Base-by-base conservation (phyloP, 2,797 vertebrate genomes). In the Psittacula echo region DNA sequence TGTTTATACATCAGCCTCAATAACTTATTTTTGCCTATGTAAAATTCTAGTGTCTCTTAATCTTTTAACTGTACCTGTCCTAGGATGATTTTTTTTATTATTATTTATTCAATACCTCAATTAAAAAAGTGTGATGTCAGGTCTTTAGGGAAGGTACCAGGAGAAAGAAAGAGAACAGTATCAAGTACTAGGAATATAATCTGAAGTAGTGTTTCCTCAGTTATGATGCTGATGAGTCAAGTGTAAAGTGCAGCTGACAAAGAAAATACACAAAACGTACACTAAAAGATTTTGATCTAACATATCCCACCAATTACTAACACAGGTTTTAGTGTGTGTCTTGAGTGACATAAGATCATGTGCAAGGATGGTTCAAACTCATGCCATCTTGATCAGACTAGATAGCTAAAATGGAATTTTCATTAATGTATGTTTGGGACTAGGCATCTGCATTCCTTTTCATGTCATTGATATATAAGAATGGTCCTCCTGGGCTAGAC, bases 381-480 rank as follows among this genome's bases (percentile, higher is more conserved):
- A 11, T 30, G 5, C 4, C 11, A 29, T 10, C 24, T 54, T 50
- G 65, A 51, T 77, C 19, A 83, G 44, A 34, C 2, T 62, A 21
- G 22, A 26, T 12, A 73, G 27, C 7, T 47, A 87, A 68, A 89
- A 47, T 13, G 19, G 6, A 22, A 50, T 51, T 87, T 80, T 77
- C 5, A 26, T 23, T 19, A 48, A 37, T 21, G 24, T 11, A 60
- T 23, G 17, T 72, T 56, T 1, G 0, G n/a, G 26, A 26, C 8
- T 58, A 41, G 14, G 30, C 5, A 45, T 10, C 19, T 71, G 17
- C 41, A 56, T 32, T 13, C 10, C 9, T 72, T 77, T 90, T 48
- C 8, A 6, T 23, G 13, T 6, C 1, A 1, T 13, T 50, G 27
- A 20, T 41, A 26, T 3, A 1, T 42, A 37, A 51, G 26, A 47